A percentile compares a stretch with the other conserved stretches of the same genome.
These are phyloP conservation scores for Lithobates sylvaticus DNA, from an alignment of 2,797 vertebrate genomes.

Conservation along the genomic window DNA sequence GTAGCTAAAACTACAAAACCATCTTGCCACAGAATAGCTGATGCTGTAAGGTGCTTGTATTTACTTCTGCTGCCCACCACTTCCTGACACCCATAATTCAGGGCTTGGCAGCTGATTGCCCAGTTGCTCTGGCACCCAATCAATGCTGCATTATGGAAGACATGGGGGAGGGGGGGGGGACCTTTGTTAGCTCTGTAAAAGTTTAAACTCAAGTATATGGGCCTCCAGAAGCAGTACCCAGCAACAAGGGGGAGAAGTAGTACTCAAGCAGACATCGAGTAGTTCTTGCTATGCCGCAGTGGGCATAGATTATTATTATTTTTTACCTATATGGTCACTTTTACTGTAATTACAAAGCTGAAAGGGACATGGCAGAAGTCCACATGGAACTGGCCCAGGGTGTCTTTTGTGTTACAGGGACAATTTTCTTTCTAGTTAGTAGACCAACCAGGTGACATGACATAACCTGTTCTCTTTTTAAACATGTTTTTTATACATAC, in stretches of 20 bases:
- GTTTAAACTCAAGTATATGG: background rate
- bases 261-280: background rate
- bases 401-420: background rate
- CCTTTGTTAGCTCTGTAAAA: background rate
- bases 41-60: background rate
- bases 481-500: conserved; percentile 16
- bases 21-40: background rate
- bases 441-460: background rate
- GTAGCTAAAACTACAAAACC: background rate
- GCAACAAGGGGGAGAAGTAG: background rate
- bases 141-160: background rate
- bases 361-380: background rate
- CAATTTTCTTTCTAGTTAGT: background rate
- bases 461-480: conserved; percentile 7
- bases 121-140: background rate
- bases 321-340: background rate
- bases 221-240: too few relatives aligned
- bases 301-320: too few relatives aligned
- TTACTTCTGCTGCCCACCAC: background rate
- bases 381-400: background rate
- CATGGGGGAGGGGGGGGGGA: too few relatives aligned
- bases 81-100: background rate
- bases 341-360: background rate
- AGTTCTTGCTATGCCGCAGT: background rate
- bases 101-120: background rate